phyloP scores from a whole-genome alignment of 2,797 vertebrate genomes.

The Phataginus tricuspis region DNA sequence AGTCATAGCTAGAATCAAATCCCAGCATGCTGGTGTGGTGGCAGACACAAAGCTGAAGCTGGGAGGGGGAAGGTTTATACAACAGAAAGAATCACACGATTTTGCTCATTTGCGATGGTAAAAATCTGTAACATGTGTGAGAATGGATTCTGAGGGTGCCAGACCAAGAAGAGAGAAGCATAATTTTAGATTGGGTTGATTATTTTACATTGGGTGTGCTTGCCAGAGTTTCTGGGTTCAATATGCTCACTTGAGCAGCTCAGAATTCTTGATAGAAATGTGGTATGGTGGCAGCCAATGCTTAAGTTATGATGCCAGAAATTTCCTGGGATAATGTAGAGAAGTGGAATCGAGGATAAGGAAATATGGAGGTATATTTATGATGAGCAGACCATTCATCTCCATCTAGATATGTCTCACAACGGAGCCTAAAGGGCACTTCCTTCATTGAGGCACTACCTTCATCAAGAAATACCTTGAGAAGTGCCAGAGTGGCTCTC shows the following conservation, averaged over 20 bases:
- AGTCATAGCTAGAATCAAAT: not conserved
- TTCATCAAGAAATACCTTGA: not conserved
- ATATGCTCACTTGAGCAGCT: conserved; percentile 45
- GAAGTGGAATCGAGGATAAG: conserved; percentile 23
- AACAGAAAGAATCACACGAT: not conserved
- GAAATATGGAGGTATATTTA: not conserved
- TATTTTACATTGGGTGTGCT: conserved; percentile 34
- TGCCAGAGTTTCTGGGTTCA: conserved; percentile 61
- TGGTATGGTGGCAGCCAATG: not conserved
- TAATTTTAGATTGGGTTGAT: conserved; percentile 55
- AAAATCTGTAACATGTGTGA: conserved; percentile 12
- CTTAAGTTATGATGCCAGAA: not conserved
- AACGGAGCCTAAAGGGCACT: not conserved
- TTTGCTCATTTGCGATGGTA: conserved; percentile 47
- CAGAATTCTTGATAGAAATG: not conserved
- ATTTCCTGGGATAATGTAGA: not conserved
- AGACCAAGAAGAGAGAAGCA: conserved; percentile 3
- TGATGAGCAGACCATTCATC: not conserved
- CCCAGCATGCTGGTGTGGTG: not conserved
- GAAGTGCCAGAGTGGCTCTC: not conserved
- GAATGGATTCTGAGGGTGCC: conserved; percentile 8
- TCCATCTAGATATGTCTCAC: not conserved
- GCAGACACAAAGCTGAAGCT: not conserved
- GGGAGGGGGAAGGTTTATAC: not conserved
- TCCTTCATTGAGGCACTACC: not conserved